phyloP scores from a whole-genome alignment of 2,888 invertebrate genomes.

The Latrodectus elegans region DNA sequence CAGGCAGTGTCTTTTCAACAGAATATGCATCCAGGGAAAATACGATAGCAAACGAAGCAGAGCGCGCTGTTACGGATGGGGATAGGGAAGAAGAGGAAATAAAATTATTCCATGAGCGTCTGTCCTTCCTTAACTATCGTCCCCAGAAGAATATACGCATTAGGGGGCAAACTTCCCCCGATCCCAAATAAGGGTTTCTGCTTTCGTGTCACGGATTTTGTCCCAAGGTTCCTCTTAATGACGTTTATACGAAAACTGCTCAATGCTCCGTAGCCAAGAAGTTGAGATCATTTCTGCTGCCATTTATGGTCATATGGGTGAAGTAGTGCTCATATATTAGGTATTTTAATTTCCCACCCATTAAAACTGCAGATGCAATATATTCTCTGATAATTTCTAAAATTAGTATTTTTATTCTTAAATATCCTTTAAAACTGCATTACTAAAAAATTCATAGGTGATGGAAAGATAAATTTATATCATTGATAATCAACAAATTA shows the following conservation, averaged over 20 bases:
- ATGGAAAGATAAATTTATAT: too few relatives aligned
- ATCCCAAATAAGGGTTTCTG: conserved; percentile 47
- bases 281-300: not conserved
- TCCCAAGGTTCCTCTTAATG: conserved; percentile 57
- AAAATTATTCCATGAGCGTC: conserved; percentile 62
- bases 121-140: conserved; percentile 62
- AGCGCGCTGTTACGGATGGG: not conserved
- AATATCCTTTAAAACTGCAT: too few relatives aligned
- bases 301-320: conserved; percentile 6
- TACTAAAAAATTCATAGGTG: too few relatives aligned
- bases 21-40: conserved; percentile 16
- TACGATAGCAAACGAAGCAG: conserved; percentile 17
- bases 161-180: conserved; percentile 44
- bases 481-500: too few relatives aligned
- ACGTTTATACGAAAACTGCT: conserved; percentile 48
- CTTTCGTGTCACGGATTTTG: conserved; percentile 54
- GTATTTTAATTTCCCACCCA: not conserved
- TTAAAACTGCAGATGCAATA: too few relatives aligned
- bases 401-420: too few relatives aligned
- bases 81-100: conserved; percentile 30
- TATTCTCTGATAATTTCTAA: too few relatives aligned
- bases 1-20: not conserved
- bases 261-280: conserved; percentile 12
- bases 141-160: conserved; percentile 64
- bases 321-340: not conserved